Percentiles rank a stretch among this genome's conserved stretches.
phyloP scores from a whole-genome alignment of 2,888 invertebrate species.

The Polydrusus tereticollis region DNA sequence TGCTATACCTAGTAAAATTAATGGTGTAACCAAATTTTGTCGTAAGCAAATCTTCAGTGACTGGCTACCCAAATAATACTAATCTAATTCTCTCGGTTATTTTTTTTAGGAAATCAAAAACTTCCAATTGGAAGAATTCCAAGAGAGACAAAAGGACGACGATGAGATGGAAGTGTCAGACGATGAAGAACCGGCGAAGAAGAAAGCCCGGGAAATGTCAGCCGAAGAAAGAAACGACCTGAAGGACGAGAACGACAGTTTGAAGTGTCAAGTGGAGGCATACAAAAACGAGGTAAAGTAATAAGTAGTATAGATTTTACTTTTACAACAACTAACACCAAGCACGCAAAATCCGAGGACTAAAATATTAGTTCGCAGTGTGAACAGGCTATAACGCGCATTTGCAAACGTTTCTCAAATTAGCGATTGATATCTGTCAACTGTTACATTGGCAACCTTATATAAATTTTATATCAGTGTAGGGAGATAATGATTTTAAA shows the following conservation, averaged over 20 bases:
- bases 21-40: too few relatives aligned
- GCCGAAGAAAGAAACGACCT: conserved; percentile 60
- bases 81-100: not conserved
- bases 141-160: conserved; percentile 77
- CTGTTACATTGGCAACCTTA: too few relatives aligned
- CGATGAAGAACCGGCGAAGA: conserved; percentile 72
- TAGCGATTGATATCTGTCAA: too few relatives aligned
- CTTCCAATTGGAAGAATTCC: conserved; percentile 73
- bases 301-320: not conserved
- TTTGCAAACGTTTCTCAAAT: too few relatives aligned
- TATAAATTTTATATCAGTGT: too few relatives aligned
- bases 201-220: conserved; percentile 57
- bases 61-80: not conserved
- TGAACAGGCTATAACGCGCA: too few relatives aligned
- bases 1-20: too few relatives aligned
- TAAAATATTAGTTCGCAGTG: too few relatives aligned
- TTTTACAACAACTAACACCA: too few relatives aligned
- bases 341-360: too few relatives aligned
- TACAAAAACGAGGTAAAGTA: conserved; percentile 84
- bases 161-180: conserved; percentile 92
- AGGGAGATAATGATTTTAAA: too few relatives aligned
- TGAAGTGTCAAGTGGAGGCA: conserved; percentile 92
- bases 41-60: conserved; percentile 32
- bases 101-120: conserved; percentile 78
- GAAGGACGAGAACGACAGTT: conserved; percentile 90